Percentiles rank a stretch among this genome's conserved stretches.
Evolutionary conservation across 2,797 vertebrate genomes (phyloP).

Genomic region (Bryconaethiops microstoma): DNA sequence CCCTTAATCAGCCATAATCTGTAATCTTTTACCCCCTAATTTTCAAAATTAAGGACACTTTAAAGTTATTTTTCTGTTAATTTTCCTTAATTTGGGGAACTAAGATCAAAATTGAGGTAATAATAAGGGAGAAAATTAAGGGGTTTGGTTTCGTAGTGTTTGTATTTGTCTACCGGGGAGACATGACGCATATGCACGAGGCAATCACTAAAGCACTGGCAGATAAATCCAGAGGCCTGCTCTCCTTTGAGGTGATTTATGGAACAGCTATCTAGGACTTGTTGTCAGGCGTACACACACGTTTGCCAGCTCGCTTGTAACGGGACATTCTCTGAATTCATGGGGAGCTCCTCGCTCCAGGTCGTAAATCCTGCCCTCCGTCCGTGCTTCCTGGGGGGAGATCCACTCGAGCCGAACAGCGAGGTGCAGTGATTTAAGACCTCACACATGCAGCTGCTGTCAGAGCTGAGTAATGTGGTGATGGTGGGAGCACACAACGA

Average conservation of each 20-base stretch:
- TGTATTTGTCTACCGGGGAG: too few relatives aligned
- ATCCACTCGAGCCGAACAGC: slow-evolving; percentile 45
- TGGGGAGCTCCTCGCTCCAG: background rate
- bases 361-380: slow-evolving; percentile 20
- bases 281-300: background rate
- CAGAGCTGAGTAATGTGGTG: slow-evolving; percentile 36
- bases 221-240: slow-evolving; percentile 3
- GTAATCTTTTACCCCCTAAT: too few relatives aligned
- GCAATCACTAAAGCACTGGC: background rate
- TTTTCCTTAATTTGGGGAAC: too few relatives aligned
- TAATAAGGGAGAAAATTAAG: too few relatives aligned
- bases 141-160: too few relatives aligned
- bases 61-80: too few relatives aligned
- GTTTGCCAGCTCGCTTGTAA: slow-evolving; percentile 18
- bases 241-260: slow-evolving; percentile 12
- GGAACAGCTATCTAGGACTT: background rate
- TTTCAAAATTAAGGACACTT: too few relatives aligned
- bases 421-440: slow-evolving; percentile 73
- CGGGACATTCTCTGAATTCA: slow-evolving; percentile 24
- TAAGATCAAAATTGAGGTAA: too few relatives aligned
- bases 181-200: background rate
- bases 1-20: too few relatives aligned
- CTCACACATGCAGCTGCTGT: slow-evolving; percentile 70
- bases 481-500: slow-evolving; percentile 1
- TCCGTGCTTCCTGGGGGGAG: slow-evolving; percentile 18